phyloP scores from a whole-genome alignment of 2,888 invertebrate genomes.

The Eristalis tenax region DNA sequence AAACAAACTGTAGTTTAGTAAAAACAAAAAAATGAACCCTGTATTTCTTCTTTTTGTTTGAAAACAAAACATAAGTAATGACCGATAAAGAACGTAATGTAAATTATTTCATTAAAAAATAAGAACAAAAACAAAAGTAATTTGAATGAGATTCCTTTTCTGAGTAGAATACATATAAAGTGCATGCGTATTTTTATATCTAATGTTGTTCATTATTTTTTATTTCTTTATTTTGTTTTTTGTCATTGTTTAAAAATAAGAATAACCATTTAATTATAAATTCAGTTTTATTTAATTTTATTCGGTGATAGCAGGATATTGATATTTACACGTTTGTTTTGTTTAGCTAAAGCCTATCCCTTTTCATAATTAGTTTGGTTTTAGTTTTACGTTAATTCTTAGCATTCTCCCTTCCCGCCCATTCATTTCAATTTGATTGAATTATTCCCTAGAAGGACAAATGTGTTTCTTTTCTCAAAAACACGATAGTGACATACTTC shows the following conservation, averaged over 20 bases:
- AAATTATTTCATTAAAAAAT: slow-evolving; percentile 48
- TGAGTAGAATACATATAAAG: slow-evolving; percentile 50
- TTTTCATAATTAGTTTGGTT: slow-evolving; percentile 28
- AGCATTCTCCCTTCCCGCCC: not conserved
- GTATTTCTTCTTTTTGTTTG: slow-evolving; percentile 51
- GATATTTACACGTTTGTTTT: not conserved
- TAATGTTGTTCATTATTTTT: not conserved
- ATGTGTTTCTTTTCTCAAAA: too few relatives aligned
- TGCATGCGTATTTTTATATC: slow-evolving; percentile 72
- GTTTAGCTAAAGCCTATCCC: not conserved
- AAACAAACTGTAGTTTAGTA: slow-evolving; percentile 63
- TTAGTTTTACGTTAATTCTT: not conserved
- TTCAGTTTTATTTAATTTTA: not conserved
- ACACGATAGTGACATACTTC: too few relatives aligned
- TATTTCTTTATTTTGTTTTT: slow-evolving; percentile 10
- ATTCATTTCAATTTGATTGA: too few relatives aligned
- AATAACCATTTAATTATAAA: not conserved
- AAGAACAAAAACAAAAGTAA: slow-evolving; percentile 35
- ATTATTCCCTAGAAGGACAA: too few relatives aligned
- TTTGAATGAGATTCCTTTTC: slow-evolving; percentile 63
- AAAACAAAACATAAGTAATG: slow-evolving; percentile 12
- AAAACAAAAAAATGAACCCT: slow-evolving; percentile 48
- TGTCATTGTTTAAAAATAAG: not conserved
- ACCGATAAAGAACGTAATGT: slow-evolving; percentile 33
- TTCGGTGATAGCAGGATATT: slow-evolving; percentile 19